These are phyloP conservation scores for Scomber japonicus DNA, from an alignment of 2,113 vertebrate species.

Conservation along the genomic window DNA sequence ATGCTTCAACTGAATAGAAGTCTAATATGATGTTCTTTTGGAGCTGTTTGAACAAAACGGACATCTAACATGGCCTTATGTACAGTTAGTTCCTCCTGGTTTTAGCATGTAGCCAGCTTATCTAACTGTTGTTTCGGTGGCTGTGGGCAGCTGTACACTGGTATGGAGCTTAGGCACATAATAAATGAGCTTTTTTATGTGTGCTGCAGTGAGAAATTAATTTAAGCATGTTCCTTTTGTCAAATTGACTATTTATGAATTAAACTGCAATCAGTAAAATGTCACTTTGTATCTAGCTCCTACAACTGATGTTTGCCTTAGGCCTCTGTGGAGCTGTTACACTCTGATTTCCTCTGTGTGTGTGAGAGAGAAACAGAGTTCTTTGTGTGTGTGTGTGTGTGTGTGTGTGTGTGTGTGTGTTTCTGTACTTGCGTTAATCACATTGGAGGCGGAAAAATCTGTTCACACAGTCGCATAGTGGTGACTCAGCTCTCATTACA, in stretches of 20 bases:
- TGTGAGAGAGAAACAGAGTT: too few relatives aligned
- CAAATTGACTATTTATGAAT: constrained; percentile 14
- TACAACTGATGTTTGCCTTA: constrained; percentile 16
- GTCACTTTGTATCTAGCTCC: constrained; percentile 10
- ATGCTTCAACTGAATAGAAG: background rate
- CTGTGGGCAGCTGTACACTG: background rate
- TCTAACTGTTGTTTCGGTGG: background rate
- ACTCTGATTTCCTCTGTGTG: background rate
- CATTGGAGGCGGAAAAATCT: background rate
- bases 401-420: too few relatives aligned
- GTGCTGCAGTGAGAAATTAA: background rate
- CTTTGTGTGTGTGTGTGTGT: too few relatives aligned
- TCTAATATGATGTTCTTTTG: background rate
- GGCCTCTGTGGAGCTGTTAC: background rate
- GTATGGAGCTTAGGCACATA: background rate
- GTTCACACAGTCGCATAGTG: too few relatives aligned
- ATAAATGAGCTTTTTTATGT: constrained; percentile 4
- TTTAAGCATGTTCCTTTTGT: constrained; percentile 8
- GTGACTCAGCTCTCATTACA: too few relatives aligned
- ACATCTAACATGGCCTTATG: background rate
- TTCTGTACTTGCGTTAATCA: background rate
- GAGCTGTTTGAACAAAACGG: background rate
- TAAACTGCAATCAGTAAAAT: constrained; percentile 23
- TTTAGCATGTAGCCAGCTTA: background rate
- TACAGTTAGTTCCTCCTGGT: background rate